Base-by-base conservation (phyloP, 2,888 invertebrate genomes). In the Boloria selene region DNA sequence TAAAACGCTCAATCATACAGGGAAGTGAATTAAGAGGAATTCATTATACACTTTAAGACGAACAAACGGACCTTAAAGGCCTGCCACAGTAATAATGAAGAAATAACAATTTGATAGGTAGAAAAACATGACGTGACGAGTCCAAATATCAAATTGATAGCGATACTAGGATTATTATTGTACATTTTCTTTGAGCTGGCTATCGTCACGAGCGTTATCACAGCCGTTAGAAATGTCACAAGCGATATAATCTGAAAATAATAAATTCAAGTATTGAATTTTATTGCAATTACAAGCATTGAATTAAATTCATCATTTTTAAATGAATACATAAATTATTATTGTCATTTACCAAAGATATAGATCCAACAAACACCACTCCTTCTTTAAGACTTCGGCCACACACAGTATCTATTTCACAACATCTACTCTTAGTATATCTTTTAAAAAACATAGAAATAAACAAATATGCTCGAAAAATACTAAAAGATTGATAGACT, bases 41-140 rank as follows among this genome's bases (percentile, higher is more conserved):
- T 38, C 2, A 38, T 38, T 38, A 38, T 38, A 1, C 10, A 38
- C 31, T 38, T 7, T 38, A 38, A 2, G 2, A 10, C 3, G 10
- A 38, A 7, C 7, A 38, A 38, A 38, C 10, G 7, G 10, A 82
- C 84, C 73, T 67, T 70, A 4, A 70, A 44, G 53, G 71, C 71
- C 68, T 82, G 82, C 76, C 75, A 79, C 14, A 84, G 68, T 38
- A 89, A 65, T 13, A 84, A 56, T 10, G 72, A 18, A 0, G 86
- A 80, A 64, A 88, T 77, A 1, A 78, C 4, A 2, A 86, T 75
- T 72, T 88, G 83, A 61, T 88, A 88, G 5, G 74, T 1, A 0
- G 85, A 83, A 6, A 84, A 66, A 18, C 77, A 74, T 7, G 72
- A 67, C 1, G 77, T 69, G 17, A 82, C 80, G 3, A 87, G 67